These are phyloP conservation scores for Amphipoea lucens DNA, from an alignment of 2,888 invertebrate genomes.

Conservation along the genomic window DNA sequence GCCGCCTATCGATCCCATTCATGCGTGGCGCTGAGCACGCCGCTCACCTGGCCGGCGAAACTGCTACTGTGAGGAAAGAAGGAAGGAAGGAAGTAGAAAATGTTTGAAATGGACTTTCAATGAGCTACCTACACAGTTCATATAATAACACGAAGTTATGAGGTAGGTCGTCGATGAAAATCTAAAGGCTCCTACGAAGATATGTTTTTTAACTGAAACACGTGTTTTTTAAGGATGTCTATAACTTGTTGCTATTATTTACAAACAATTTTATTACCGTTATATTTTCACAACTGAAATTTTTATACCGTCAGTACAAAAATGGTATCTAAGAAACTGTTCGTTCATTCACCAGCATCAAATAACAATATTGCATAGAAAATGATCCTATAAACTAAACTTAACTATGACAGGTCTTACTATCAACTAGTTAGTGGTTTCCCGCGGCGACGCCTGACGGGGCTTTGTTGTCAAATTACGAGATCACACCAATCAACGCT, in stretches of 20 bases:
- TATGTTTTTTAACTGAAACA: not conserved
- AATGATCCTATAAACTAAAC: not conserved
- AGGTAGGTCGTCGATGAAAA: not conserved
- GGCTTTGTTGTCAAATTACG: slow-evolving; percentile 56
- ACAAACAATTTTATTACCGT: not conserved
- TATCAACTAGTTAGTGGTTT: slow-evolving; percentile 29
- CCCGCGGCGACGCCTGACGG: slow-evolving; percentile 30
- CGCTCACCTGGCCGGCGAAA: slow-evolving; percentile 39
- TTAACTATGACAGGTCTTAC: slow-evolving; percentile 17
- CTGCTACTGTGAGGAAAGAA: not conserved
- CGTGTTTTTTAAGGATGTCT: not conserved
- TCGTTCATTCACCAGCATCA: not conserved
- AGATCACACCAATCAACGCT: slow-evolving; percentile 48
- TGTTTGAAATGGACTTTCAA: not conserved
- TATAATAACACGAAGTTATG: not conserved
- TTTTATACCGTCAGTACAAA: too few species aligned
- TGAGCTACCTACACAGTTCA: not conserved
- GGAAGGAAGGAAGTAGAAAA: not conserved
- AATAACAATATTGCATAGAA: not conserved
- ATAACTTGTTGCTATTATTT: slow-evolving; percentile 24
- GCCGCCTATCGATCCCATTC: slow-evolving; percentile 81
- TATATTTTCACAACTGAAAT: not conserved
- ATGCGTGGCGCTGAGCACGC: slow-evolving; percentile 62
- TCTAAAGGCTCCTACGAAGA: not conserved
- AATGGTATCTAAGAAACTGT: not conserved